Percentiles rank a stretch among this genome's conserved stretches.
Conservation (phyloP, 1,140 invertebrate genomes). For the Brachionus paranguensis region DNA sequence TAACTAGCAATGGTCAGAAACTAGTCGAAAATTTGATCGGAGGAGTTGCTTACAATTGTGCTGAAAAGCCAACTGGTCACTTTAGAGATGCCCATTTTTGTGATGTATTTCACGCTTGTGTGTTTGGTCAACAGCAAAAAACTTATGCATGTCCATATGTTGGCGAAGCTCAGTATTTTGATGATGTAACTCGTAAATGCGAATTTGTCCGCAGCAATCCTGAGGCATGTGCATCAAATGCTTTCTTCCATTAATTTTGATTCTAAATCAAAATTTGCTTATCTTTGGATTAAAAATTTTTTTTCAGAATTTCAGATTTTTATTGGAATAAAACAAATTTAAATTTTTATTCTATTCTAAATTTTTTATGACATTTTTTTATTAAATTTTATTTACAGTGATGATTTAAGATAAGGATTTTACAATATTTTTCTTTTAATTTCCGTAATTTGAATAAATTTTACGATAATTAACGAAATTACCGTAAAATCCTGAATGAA, state of each 20-base stretch:
- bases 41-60: not conserved
- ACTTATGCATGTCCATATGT: not conserved
- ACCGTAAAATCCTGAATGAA: too few relatives aligned
- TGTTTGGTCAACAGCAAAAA: slow-evolving; percentile 6
- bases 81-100: not conserved
- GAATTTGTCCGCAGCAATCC: not conserved
- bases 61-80: not conserved
- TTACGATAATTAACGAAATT: too few relatives aligned
- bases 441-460: too few relatives aligned
- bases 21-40: not conserved
- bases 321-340: not conserved
- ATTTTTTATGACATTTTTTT: too few relatives aligned
- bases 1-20: not conserved
- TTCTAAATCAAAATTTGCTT: not conserved
- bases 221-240: not conserved
- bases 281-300: not conserved
- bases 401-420: too few relatives aligned
- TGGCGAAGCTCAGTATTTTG: not conserved
- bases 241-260: not conserved
- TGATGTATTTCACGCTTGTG: slow-evolving; percentile 10
- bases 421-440: too few relatives aligned
- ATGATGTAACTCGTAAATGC: not conserved
- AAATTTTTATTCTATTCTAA: not conserved
- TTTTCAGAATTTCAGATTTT: not conserved
- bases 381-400: too few relatives aligned